phyloP scores from a whole-genome alignment of 2,888 invertebrate genomes.

The Periphyllus acericola region DNA sequence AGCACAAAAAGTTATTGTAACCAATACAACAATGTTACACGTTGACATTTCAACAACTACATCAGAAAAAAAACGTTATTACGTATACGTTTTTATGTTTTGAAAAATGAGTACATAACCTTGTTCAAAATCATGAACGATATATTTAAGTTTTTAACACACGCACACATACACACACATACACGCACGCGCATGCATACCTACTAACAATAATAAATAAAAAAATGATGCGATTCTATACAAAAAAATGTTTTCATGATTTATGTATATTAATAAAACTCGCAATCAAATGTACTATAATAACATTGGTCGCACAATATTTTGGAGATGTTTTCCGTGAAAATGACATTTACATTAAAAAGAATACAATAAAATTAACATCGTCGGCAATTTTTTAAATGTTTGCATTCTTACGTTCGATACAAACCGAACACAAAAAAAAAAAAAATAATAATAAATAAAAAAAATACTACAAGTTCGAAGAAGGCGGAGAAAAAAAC shows the following conservation, averaged over 20 bases:
- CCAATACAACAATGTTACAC: conserved; percentile 15
- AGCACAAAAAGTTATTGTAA: neutral
- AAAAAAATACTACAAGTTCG: too few species aligned
- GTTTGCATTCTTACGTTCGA: neutral
- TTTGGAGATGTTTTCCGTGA: conserved; percentile 25
- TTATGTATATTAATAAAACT: conserved; percentile 26
- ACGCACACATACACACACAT: neutral
- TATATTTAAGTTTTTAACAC: neutral
- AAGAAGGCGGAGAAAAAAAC: too few species aligned
- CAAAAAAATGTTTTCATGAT: neutral
- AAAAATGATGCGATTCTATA: neutral
- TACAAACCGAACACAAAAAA: neutral
- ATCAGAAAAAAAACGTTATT: neutral
- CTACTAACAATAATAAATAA: neutral
- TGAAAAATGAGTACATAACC: conserved; percentile 8
- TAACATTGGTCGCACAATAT: conserved; percentile 8
- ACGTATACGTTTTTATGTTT: neutral
- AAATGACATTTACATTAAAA: conserved; percentile 14
- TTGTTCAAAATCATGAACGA: neutral
- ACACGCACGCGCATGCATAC: neutral
- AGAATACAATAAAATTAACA: conserved; percentile 31
- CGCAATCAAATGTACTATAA: neutral
- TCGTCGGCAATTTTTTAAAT: neutral
- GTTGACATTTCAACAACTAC: conserved; percentile 34
- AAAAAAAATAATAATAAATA: too few species aligned